Base-by-base conservation (phyloP, 2,797 vertebrate genomes). In the Rhinella marina region DNA sequence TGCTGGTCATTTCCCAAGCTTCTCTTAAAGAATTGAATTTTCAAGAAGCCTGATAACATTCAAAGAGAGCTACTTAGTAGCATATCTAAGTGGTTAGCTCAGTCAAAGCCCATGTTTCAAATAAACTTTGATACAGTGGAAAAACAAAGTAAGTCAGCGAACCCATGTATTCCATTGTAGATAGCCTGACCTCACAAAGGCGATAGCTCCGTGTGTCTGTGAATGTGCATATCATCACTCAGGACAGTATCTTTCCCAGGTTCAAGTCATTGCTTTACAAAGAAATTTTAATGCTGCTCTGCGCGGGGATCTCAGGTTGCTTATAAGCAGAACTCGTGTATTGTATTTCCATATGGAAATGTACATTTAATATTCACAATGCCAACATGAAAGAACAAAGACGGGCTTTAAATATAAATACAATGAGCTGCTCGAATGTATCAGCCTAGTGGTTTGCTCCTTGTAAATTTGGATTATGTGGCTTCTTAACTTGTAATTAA, bases 221-320 rank as follows among this genome's bases (percentile, higher is more conserved):
- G 91, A 91, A 92, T 83, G 83, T 82, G 57, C 91, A 90, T 93
- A 93, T 92, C 89, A 93, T 86, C 82, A 90, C 90, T 92, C 87
- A 59, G 87, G 87, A 29, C 88, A 88, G 91, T 92, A 61, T 90
- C 89, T 90, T 84, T 90, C 88, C 90, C 48, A 4, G 73, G 81
- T 92, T 79, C 78, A 91, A 90, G 82, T 82, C 84, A 86, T 91
- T 93, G 87, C 90, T 83, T 90, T 76, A 86, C 86, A 89, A 23
- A 54, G 87, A 90, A 85, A 70, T 85, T 88, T 87, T 2, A 23
- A 1, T 85, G 86, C 90, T 90, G 87, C 23, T 29, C 87, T 61
- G 87, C 0, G 10, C 68, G 89, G 78, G 87, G 90, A 86, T 92
- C 88, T 86, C 88, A 81, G 79, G 64, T 89, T 90, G 87, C 85